A percentile compares a stretch with the other conserved stretches of the same genome.
These are phyloP conservation scores for Cotesia glomerata DNA, from an alignment of 1,140 invertebrate species.

Conservation along the genomic window DNA sequence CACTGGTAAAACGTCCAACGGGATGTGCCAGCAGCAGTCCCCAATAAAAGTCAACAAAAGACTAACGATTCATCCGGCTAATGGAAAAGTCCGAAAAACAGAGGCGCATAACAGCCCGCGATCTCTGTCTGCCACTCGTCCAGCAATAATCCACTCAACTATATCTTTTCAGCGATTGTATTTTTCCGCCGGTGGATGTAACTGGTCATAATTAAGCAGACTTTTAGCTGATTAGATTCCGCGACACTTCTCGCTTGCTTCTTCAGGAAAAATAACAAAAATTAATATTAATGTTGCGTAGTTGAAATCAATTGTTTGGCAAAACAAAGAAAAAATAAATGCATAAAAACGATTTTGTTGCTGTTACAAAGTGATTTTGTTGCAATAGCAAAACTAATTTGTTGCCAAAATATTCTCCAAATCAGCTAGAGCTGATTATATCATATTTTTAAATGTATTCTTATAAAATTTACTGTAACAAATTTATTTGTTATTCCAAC, in stretches of 20 bases:
- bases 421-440: too few relatives aligned
- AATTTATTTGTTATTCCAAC: too few relatives aligned
- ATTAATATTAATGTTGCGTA: background rate
- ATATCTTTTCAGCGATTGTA: background rate
- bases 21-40: constrained; percentile 35
- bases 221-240: constrained; percentile 30
- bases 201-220: constrained; percentile 25
- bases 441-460: too few relatives aligned
- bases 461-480: too few relatives aligned
- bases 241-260: background rate
- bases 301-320: too few relatives aligned
- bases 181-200: background rate
- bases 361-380: too few relatives aligned
- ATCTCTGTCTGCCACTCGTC: constrained; percentile 30
- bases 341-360: too few relatives aligned
- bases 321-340: too few relatives aligned
- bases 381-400: too few relatives aligned
- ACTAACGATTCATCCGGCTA: constrained; percentile 65
- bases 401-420: too few relatives aligned
- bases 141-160: background rate
- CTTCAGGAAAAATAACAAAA: background rate
- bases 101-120: constrained; percentile 29
- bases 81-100: constrained; percentile 65
- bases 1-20: background rate
- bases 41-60: constrained; percentile 66